Evolutionary conservation across 2,888 invertebrate genomes (phyloP), one percentile per base, ranked within the genome.

Genomic region (Priocnemis perturbator): DNA sequence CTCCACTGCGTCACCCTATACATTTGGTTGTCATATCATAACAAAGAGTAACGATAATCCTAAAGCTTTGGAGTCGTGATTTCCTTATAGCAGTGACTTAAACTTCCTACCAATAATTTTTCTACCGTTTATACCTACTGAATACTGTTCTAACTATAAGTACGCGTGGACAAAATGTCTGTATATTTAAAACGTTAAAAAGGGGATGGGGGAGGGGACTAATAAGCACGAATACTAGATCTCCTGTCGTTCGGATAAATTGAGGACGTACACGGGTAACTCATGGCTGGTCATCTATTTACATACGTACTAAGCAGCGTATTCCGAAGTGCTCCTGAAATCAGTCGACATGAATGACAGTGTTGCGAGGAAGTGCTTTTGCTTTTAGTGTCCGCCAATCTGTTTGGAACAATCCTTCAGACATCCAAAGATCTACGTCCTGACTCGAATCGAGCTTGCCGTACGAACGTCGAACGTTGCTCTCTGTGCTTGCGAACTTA

Each of bases 141-240:
- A 85, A 88, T 88, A 88, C 87, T 88, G 87, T 85, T 86, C 82
- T 87, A 87, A 85, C 79, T 84, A 86, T 87, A 88, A 88, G 88
- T 88, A 88, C 88, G 84, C 81, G 74, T 76, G 73, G 79, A 83
- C 79, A 79, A 80, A 78, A 73, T 70, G 67, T 71, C 64, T 75
- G 73, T 70, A 69, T 71, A 64, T 72, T 73, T 73, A 74, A 37
- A 82, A 78, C 61, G 76, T 79, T 75, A 77, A 79, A 77, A 37
- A 37, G 37, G 37, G 37, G 37, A 2, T 3, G 37, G 37, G 14
- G 37, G 14, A 11, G 80, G 76, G 73, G 71, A 76, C 74, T 76
- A 76, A 73, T 70, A 82, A 78, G 79, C 76, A 78, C 74, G 73
- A 79, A 81, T 74, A 76, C 72, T 79, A 76, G 67, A 71, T 64